phyloP scores from a whole-genome alignment of 1,140 invertebrate species.

The Drosophila bocqueti region DNA sequence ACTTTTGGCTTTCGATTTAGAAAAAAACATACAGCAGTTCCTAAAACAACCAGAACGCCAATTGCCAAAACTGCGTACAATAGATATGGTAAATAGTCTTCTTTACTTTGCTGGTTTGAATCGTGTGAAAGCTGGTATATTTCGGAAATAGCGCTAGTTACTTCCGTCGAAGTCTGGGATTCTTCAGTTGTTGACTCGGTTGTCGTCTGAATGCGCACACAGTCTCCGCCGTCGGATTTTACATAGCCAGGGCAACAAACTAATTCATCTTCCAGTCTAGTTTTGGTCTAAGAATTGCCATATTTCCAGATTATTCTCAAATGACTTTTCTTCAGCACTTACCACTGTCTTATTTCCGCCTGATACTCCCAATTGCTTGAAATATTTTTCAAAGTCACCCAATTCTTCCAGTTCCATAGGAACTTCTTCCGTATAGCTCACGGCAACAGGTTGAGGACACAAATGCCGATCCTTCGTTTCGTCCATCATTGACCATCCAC shows the following conservation, averaged over 20 bases:
- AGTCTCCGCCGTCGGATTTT: background rate
- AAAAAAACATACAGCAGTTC: background rate
- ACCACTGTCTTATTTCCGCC: slow-evolving; percentile 20
- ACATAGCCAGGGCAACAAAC: slow-evolving; percentile 47
- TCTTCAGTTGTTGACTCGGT: slow-evolving; percentile 12
- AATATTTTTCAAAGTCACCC: slow-evolving; percentile 10
- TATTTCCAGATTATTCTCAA: background rate
- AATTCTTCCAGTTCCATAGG: background rate
- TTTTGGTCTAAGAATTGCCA: slow-evolving; percentile 26
- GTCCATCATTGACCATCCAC: background rate
- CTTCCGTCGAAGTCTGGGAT: background rate
- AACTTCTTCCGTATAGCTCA: background rate
- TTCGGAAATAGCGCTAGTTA: background rate
- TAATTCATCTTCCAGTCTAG: slow-evolving; percentile 13
- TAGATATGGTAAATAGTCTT: background rate
- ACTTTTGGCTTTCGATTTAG: background rate
- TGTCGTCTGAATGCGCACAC: background rate
- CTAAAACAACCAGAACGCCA: background rate
- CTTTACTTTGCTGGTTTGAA: no score
- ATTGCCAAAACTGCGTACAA: background rate
- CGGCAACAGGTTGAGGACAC: background rate
- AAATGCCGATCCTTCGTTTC: slow-evolving; percentile 4
- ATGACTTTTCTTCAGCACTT: background rate
- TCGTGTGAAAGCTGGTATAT: no score
- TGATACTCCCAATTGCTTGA: background rate